Base-by-base conservation (phyloP, 2,888 invertebrate species). In the Ectropis crepuscularia region DNA sequence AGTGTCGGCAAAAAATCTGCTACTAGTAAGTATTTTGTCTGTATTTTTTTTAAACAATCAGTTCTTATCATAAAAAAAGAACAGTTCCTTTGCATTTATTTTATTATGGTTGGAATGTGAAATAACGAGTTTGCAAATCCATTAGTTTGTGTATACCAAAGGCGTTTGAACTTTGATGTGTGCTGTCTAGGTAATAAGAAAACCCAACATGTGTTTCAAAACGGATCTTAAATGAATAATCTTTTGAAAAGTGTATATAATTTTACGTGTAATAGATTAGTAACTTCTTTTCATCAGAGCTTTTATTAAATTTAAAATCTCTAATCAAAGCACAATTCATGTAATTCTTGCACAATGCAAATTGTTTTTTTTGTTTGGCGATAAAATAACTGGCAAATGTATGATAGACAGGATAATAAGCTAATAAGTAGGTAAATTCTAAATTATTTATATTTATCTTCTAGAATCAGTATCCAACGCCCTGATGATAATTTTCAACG, bases 401-500 rank as follows among this genome's bases (percentile, higher is more conserved):
- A 28, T 28, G 16, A 28, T 28, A 28, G 16, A 28, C 16, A 28
- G 16, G 4, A 1, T 2, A 1, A 4, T 4, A 28, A 4, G 16
- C 16, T 28, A 28, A 28, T 28, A 4, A 28, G 16, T 28, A 4
- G 4, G 16, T 28, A 28, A 28, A 28, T 28, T 1, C 16, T 28
- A 28, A 28, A 28, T 28, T 28, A 28, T 28, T 28, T 4, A 1
- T 28, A 28, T 28, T 28, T 28, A 2, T 28, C 16, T 81, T 86
- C 9, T 75, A 90, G 88, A 86, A 11, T 80, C 89, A 46, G 81
- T 82, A 51, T 81, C 93, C 0, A 93, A 94, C 46, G 95, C 95
- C 0, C 88, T 94, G 73, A 93, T 96, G 88, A 85, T 97, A 41
- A 89, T 97, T 53, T 95, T 96, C 73, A 97, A 96, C 74, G 96